Base-by-base conservation (phyloP, 2,113 vertebrate species). In the Meles meles region DNA sequence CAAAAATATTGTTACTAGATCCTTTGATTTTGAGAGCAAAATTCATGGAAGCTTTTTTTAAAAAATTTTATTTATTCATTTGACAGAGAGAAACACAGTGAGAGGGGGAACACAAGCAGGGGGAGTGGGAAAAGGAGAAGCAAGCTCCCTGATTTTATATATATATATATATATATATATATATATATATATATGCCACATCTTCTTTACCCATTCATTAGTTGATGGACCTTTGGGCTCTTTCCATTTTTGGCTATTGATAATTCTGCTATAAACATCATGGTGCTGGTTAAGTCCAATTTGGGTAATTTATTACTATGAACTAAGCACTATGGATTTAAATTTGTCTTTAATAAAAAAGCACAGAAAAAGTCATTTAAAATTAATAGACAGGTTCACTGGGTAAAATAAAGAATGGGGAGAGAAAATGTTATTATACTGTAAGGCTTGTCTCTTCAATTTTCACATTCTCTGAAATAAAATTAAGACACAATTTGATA, bases 391-490 rank as follows among this genome's bases (percentile, higher is more conserved):
- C 12, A 94, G 83, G 69, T 63, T 6, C 65, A 57, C 25, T 42
- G 23, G 13, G 55, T 12, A 92, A 79, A 95, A 76, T 86, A 93
- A 94, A 71, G 25, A 88, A 76, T n/a, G 15, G 34, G 4, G 5
- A 88, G 44, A 89, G 52, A 89, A 91, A 31, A 80, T 31, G 71
- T 94, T 59, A 89, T 42, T 93, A 85, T 44, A 77, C 34, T 57
- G 8, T 65, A 12, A 76, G 25, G 71, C 29, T 94, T 4, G n/a
- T 65, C 63, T 96, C 82, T 93, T 63, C 44, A n/a, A 81, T 6
- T 72, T 80, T 88, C 18, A 88, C 29, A 21, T 86, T 49, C 55
- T 93, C 52, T 82, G 57, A 85, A 93, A 95, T 79, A 93, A 88
- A 91, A 44, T n/a, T 79, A 92, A 93, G 79, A 88, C n/a, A 76